phyloP scores from a whole-genome alignment of 2,113 vertebrate genomes.

The Caracal caracal region DNA sequence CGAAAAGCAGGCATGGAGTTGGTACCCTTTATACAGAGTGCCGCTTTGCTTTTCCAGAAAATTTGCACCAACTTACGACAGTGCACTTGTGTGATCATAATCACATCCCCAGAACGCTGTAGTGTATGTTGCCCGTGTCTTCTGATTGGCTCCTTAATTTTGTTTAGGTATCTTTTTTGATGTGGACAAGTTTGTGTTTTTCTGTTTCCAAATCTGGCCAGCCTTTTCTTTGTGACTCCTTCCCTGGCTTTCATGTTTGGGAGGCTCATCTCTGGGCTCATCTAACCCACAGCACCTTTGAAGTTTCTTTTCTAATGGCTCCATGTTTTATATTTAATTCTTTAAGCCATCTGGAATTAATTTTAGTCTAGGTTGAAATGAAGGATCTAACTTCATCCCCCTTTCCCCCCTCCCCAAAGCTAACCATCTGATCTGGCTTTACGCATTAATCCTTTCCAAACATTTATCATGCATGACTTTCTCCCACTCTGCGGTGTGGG shows the following conservation, averaged over 20 bases:
- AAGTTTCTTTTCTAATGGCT: slow-evolving; percentile 54
- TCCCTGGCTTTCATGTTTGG: slow-evolving; percentile 25
- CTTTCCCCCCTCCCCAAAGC: background rate
- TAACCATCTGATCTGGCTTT: slow-evolving; percentile 48
- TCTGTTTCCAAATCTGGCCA: background rate
- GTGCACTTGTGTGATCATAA: background rate
- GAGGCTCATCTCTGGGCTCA: slow-evolving; percentile 14
- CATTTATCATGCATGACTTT: background rate
- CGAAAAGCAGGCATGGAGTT: background rate
- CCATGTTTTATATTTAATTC: slow-evolving; percentile 56
- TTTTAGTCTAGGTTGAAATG: slow-evolving; percentile 44
- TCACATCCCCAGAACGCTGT: background rate
- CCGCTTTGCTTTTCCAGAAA: background rate
- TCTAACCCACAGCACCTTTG: slow-evolving; percentile 49
- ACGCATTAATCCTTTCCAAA: slow-evolving; percentile 39
- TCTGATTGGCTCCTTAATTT: background rate
- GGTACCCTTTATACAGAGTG: background rate
- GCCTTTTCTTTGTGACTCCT: background rate
- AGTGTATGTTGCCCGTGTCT: background rate
- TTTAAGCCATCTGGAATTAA: slow-evolving; percentile 73
- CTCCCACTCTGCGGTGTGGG: background rate
- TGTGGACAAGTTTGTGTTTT: background rate
- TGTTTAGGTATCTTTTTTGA: background rate
- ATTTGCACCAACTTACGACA: background rate
- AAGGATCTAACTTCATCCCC: slow-evolving; percentile 3